phyloP scores from a whole-genome alignment of 2,113 vertebrate genomes.

The Urocitellus parryii region DNA sequence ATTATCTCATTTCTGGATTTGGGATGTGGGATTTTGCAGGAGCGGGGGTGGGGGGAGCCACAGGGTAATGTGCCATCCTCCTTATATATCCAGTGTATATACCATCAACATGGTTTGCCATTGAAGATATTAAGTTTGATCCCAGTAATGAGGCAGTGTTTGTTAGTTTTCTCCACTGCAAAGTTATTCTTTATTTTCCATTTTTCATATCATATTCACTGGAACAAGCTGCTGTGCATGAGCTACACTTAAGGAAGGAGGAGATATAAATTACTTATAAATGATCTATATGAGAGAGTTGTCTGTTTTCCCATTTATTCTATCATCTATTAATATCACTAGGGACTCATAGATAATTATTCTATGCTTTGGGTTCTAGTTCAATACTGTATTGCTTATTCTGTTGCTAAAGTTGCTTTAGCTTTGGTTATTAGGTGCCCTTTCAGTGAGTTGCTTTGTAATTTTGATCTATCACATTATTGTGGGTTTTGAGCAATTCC shows the following conservation, averaged over 20 bases:
- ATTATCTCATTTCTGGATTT: background rate
- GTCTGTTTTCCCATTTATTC: background rate
- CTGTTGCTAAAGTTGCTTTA: background rate
- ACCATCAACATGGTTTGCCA: background rate
- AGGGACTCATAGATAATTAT: background rate
- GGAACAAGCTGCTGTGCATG: background rate
- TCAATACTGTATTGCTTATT: background rate
- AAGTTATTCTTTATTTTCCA: background rate
- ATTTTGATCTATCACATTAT: background rate
- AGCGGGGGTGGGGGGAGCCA: rapidly evolving
- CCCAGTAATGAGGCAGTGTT: background rate
- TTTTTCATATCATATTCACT: background rate
- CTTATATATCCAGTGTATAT: background rate
- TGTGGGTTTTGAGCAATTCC: background rate
- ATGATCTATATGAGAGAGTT: background rate
- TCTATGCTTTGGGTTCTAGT: background rate
- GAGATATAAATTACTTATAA: background rate
- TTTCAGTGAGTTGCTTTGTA: background rate
- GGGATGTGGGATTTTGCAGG: background rate
- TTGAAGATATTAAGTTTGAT: background rate
- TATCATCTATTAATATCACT: background rate
- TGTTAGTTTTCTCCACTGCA: background rate
- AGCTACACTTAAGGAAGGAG: background rate
- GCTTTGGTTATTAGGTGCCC: background rate
- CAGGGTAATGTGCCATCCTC: background rate